These are phyloP conservation scores for Pristionchus mayeri DNA, from an alignment of 2,888 invertebrate genomes.

Conservation along the genomic window DNA sequence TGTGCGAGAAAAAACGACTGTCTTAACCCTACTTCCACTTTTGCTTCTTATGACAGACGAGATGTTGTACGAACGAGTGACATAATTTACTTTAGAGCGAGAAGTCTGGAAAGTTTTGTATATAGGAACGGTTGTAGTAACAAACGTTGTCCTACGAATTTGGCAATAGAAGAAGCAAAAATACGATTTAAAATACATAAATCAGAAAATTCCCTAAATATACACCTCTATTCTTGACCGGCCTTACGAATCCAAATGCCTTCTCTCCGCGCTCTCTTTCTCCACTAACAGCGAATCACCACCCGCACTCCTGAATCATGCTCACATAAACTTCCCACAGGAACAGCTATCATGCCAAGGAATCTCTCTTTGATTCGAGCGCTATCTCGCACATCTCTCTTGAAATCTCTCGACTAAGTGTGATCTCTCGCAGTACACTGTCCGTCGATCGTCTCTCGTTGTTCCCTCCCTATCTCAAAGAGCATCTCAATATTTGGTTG, in stretches of 20 bases:
- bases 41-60: too few relatives aligned
- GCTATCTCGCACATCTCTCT: background rate
- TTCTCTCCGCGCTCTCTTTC: background rate
- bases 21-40: too few relatives aligned
- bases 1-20: too few relatives aligned
- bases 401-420: background rate
- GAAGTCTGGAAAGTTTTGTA: too few relatives aligned
- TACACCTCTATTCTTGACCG: too few relatives aligned
- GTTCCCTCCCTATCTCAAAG: constrained; percentile 1
- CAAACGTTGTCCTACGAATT: too few relatives aligned
- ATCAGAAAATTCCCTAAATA: too few relatives aligned
- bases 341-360: constrained; percentile 17
- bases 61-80: too few relatives aligned
- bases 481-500: constrained; percentile 39
- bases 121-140: too few relatives aligned
- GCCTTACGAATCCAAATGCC: constrained; percentile 36
- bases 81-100: too few relatives aligned
- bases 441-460: constrained; percentile 15
- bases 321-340: constrained; percentile 43
- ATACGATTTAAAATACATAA: too few relatives aligned
- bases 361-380: background rate
- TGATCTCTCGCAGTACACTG: background rate
- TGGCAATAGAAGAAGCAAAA: too few relatives aligned
- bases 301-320: constrained; percentile 21
- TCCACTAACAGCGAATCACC: background rate